A percentile compares a stretch with the other conserved stretches of the same genome.
Conservation (phyloP, 2,888 invertebrate genomes). For the Vesta saturnalis region DNA sequence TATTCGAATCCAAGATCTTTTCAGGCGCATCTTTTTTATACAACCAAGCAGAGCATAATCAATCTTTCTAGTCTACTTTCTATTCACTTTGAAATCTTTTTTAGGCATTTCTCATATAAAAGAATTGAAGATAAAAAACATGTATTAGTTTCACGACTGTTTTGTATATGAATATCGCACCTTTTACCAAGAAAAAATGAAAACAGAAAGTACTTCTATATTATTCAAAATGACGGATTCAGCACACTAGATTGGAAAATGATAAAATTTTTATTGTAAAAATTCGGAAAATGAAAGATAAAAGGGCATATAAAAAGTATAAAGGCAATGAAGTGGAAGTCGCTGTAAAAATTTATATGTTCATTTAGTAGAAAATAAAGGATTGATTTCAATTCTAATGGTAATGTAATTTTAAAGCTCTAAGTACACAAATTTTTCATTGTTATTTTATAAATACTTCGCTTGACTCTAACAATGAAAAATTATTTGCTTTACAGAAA, state of each 20-base stretch:
- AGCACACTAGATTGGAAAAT: too few species aligned
- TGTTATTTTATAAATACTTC: constrained; percentile 23
- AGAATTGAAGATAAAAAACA: background rate
- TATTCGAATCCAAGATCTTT: background rate
- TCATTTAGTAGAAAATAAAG: too few species aligned
- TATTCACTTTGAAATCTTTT: constrained; percentile 7
- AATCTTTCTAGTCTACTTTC: background rate
- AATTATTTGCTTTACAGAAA: constrained; percentile 22
- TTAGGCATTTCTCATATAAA: background rate
- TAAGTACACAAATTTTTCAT: background rate
- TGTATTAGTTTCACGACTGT: background rate
- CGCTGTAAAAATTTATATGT: too few species aligned
- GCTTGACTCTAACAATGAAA: constrained; percentile 14
- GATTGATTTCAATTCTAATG: background rate
- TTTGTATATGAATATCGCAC: background rate
- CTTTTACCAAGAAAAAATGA: too few species aligned
- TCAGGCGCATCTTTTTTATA: constrained; percentile 1
- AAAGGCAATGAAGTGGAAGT: background rate
- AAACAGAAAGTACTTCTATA: too few species aligned
- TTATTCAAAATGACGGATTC: too few species aligned
- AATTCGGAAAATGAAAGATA: background rate
- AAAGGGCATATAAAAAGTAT: background rate
- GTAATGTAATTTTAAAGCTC: background rate
- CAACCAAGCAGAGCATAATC: background rate
- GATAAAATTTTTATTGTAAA: background rate